Evolutionary conservation across 1,140 invertebrate genomes (phyloP).

Genomic region (Eciton burchellii): DNA sequence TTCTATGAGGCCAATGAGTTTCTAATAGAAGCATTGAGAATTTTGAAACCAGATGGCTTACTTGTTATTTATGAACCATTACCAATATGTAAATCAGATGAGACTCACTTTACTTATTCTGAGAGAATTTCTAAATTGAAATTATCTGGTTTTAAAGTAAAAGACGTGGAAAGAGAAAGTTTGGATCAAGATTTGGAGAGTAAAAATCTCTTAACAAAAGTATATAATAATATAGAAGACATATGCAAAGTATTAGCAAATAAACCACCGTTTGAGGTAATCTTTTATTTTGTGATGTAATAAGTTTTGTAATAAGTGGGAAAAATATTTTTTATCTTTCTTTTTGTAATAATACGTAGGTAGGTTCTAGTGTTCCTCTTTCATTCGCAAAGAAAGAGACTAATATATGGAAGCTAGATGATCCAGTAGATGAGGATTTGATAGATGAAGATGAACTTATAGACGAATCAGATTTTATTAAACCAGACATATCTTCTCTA

Average conservation of each 20-base stretch:
- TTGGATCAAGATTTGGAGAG: constrained; percentile 83
- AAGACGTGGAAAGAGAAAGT: constrained; percentile 73
- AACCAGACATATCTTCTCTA: constrained; percentile 92
- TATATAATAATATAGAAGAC: constrained; percentile 84
- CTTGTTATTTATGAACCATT: constrained; percentile 76
- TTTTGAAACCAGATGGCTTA: constrained; percentile 87
- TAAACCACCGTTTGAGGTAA: constrained; percentile 89
- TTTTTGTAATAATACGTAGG: constrained; percentile 68
- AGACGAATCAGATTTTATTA: constrained; percentile 95
- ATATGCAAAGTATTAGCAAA: constrained; percentile 84
- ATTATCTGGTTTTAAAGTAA: constrained; percentile 88
- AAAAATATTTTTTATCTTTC: neutral
- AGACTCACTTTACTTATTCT: constrained; percentile 81
- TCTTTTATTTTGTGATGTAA: constrained; percentile 1
- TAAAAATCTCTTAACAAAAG: constrained; percentile 86
- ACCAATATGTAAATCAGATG: constrained; percentile 46
- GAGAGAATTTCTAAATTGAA: constrained; percentile 86
- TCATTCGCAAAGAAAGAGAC: constrained; percentile 81
- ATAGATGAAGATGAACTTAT: constrained; percentile 95
- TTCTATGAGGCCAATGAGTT: constrained; percentile 83
- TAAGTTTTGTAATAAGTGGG: constrained; percentile 1
- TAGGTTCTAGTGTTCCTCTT: constrained; percentile 86
- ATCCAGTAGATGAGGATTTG: constrained; percentile 89
- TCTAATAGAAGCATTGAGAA: constrained; percentile 86
- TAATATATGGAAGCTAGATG: constrained; percentile 90